Evolutionary conservation across 92 coral and sea anemone species (phyloP), one percentile per base, ranked within the genome.

Genomic region (Meandrina meandrites): DNA sequence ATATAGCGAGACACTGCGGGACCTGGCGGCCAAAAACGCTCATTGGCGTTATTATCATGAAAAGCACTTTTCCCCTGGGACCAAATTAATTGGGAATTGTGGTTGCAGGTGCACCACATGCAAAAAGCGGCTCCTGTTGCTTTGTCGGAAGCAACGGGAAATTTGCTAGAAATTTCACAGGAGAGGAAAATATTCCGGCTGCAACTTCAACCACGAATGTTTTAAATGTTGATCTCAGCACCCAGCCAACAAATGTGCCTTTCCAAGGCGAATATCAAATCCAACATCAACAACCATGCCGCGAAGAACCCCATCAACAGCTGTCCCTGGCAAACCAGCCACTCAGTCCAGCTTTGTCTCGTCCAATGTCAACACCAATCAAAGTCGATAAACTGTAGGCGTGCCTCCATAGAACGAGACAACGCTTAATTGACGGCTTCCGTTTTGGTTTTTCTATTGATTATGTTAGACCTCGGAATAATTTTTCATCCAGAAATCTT

Each of bases 21-120:
- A 73, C n/a, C 78, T 73, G 50, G 78, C 78, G 28, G 31, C 47
- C 4, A 75, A 75, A 28, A 75, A 75, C 27, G 79, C 79, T 40
- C 53, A 75, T n/a, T 75, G 57, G 31, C 53, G 14, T 22, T 75
- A 5, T 24, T 67, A 75, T 36, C 10, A 75, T 36, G 53, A 75
- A 74, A n/a, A n/a, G n/a, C n/a, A n/a, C n/a, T n/a, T n/a, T n/a
- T n/a, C n/a, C n/a, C n/a, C n/a, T n/a, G n/a, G n/a, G n/a, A n/a
- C n/a, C n/a, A n/a, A n/a, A n/a, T n/a, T n/a, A n/a, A n/a, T n/a
- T n/a, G n/a, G n/a, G n/a, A n/a, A n/a, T n/a, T n/a, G n/a, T n/a
- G n/a, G n/a, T n/a, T n/a, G n/a, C n/a, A n/a, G n/a, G n/a, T n/a
- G n/a, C n/a, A n/a, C n/a, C n/a, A n/a, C n/a, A n/a, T n/a, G n/a